A percentile compares a stretch with the other conserved stretches of the same genome.
These are phyloP conservation scores for Melanaphis sacchari DNA, from an alignment of 1,140 invertebrate species.

Conservation along the genomic window DNA sequence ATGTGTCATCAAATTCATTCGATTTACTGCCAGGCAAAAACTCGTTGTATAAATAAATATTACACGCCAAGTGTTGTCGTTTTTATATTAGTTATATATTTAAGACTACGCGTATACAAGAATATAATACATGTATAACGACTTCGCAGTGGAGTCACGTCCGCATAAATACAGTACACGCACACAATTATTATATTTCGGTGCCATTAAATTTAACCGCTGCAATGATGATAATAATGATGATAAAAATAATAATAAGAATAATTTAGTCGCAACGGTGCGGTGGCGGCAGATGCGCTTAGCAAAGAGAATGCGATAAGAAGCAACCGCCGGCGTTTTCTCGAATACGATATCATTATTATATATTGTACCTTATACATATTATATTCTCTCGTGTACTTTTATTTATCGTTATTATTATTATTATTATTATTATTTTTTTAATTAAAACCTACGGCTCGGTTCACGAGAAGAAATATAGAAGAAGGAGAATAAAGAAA, in stretches of 20 bases:
- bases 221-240: neutral
- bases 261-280: neutral
- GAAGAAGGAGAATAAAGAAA: neutral
- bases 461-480: neutral
- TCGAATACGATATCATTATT: slow-evolving; percentile 25
- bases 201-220: slow-evolving; percentile 25
- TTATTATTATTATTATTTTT: slow-evolving; percentile 27
- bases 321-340: neutral
- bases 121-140: neutral
- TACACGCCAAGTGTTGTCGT: neutral
- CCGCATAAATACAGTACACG: neutral
- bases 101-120: neutral
- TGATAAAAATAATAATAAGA: slow-evolving; percentile 27
- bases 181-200: slow-evolving; percentile 43
- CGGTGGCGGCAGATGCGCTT: neutral
- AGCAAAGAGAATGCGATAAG: slow-evolving; percentile 42
- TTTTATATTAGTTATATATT: neutral
- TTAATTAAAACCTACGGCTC: neutral
- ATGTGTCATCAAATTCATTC: neutral
- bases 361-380: neutral
- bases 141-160: slow-evolving; percentile 7
- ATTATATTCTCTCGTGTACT: neutral
- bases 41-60: neutral
- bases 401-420: neutral
- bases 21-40: neutral